These are phyloP conservation scores for Calliopsis andreniformis DNA, from an alignment of 1,140 invertebrate species.

Conservation along the genomic window DNA sequence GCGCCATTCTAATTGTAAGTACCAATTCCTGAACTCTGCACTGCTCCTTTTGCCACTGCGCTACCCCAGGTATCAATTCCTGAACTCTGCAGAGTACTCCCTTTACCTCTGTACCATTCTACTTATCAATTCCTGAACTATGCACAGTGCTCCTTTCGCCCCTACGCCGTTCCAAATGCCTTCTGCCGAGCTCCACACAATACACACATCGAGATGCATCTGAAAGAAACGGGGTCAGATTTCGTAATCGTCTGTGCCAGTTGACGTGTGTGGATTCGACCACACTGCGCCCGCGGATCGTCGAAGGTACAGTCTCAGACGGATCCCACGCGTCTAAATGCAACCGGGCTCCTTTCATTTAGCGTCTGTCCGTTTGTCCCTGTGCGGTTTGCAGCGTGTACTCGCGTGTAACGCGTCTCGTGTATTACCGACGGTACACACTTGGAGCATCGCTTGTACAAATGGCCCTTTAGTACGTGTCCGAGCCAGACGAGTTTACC, in stretches of 20 bases:
- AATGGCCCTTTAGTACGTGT: conserved; percentile 20
- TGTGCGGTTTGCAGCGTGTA: conserved; percentile 48
- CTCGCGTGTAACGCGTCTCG: conserved; percentile 34
- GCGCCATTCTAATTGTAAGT: no score
- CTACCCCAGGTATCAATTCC: no score
- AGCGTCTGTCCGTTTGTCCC: conserved; percentile 50
- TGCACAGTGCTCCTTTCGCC: no score
- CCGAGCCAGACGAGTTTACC: conserved; percentile 3
- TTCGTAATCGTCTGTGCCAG: background rate
- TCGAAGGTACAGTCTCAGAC: conserved; percentile 36
- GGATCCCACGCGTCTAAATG: conserved; percentile 59
- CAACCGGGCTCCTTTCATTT: conserved; percentile 52
- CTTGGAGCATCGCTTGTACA: conserved; percentile 21
- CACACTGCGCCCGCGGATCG: background rate
- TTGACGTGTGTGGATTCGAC: background rate
- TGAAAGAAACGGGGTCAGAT: background rate
- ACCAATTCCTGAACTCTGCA: no score
- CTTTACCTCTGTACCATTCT: no score
- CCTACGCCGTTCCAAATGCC: no score
- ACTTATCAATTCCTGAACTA: no score
- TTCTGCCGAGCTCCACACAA: no score
- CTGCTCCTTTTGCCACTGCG: no score
- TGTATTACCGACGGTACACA: background rate
- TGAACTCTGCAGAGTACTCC: no score
- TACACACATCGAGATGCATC: no score